Conservation (phyloP, 2,113 vertebrate species). For the Tachuris rubrigastra region DNA sequence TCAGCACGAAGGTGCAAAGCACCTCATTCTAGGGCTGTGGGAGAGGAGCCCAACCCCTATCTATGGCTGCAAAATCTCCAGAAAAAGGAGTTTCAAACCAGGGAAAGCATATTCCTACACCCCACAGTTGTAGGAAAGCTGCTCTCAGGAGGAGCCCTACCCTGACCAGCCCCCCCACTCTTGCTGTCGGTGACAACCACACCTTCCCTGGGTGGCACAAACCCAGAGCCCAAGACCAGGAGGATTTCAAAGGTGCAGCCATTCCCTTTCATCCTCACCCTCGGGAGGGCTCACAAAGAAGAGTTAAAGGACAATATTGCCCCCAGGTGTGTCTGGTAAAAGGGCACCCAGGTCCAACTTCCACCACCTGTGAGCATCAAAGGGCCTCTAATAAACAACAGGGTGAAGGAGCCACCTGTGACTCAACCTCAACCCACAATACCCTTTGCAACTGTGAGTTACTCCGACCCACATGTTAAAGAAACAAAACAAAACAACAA, state of each 20-base stretch:
- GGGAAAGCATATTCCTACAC: fast-evolving
- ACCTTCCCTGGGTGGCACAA: not conserved
- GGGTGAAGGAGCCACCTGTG: not conserved
- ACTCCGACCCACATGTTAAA: not conserved
- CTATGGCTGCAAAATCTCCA: fast-evolving
- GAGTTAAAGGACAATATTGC: not conserved
- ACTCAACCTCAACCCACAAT: not conserved
- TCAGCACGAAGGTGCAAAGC: not conserved
- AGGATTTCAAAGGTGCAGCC: not conserved
- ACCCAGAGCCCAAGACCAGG: fast-evolving
- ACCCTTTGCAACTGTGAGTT: not conserved
- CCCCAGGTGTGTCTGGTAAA: not conserved
- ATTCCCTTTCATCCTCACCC: not conserved
- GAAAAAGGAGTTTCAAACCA: not conserved
- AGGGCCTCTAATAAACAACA: not conserved
- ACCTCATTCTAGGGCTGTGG: not conserved
- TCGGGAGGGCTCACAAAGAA: not conserved
- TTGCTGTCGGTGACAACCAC: fast-evolving
- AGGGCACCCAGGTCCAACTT: not conserved
- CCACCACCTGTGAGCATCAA: not conserved
- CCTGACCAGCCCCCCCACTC: fast-evolving
- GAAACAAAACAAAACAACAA: no score
- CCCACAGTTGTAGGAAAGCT: not conserved
- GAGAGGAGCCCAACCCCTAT: fast-evolving
- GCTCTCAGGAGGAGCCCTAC: not conserved